Base-by-base conservation (phyloP, 2,797 vertebrate genomes). In the Crax fasciolata region DNA sequence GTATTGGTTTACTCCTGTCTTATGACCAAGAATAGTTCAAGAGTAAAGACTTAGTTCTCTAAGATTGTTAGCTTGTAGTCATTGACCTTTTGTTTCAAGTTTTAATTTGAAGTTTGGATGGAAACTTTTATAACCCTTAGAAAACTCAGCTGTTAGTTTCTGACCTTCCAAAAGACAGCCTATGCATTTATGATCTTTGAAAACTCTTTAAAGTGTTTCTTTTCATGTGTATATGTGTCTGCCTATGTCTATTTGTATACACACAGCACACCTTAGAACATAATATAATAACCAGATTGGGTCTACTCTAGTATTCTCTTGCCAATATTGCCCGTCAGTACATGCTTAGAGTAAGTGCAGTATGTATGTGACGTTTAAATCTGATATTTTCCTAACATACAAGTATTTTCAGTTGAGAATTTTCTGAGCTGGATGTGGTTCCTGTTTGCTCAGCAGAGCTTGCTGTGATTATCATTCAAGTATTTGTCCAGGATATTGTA, bases 71-170 rank as follows among this genome's bases (percentile, higher is more conserved):
- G n/a, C 86, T 48, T 93, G 72, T 48, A 66, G 54, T 54, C 27
- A 67, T 24, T 41, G 39, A 68, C 10, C 25, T 87, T 91, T 35
- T 57, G 41, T 85, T 91, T 87, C 35, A 88, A 61, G 24, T 73
- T 92, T 87, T 75, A 80, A 41, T 68, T 66, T 88, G 49, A 90
- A 62, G 41, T 68, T 71, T 72, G 15, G 4, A 11, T 76, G 23
- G 59, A 75, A 23, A 11, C 19, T 5, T 25, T 82, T 87, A 62
- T 84, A 67, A 87, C 15, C 6, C 79, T n/a, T 78, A 71, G 59
- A 80, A 94, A 51, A 55, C 61, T 54, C 55, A 86, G 5, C 23
- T 48, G 4, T 61, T 72, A 63, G 10, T 73, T 81, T 9, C n/a
- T 55, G 43, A 39, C 18, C 23, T 59, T 73, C 28, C 46, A 84